phyloP scores from a whole-genome alignment of 2,113 vertebrate genomes.

The Ceyx margarethae region DNA sequence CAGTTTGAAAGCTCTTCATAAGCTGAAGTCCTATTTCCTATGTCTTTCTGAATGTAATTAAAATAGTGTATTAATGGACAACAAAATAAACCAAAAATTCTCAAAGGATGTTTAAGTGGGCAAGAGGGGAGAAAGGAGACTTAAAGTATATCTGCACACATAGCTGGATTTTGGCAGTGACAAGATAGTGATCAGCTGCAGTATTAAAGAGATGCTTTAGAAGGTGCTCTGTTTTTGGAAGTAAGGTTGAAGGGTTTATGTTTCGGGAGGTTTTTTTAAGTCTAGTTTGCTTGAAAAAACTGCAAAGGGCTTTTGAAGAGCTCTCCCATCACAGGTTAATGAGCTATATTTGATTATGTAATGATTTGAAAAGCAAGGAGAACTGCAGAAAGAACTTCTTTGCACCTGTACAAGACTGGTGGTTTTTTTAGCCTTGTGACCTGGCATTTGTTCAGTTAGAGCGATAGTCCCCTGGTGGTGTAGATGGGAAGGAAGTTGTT shows the following conservation, averaged over 20 bases:
- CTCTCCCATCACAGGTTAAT: neutral
- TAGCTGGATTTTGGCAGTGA: neutral
- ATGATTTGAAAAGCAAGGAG: neutral
- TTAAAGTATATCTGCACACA: neutral
- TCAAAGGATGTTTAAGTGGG: neutral
- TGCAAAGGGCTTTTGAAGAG: neutral
- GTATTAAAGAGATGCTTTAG: neutral
- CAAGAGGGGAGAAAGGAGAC: neutral
- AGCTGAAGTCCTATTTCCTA: neutral
- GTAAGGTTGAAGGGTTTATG: neutral
- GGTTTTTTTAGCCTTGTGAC: neutral
- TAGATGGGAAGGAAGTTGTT: neutral
- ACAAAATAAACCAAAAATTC: neutral
- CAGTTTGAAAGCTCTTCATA: neutral
- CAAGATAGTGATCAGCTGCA: neutral
- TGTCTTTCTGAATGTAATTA: neutral
- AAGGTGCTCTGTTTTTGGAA: neutral
- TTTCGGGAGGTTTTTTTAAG: neutral
- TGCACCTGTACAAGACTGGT: neutral
- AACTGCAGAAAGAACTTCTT: neutral
- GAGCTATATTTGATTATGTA: neutral
- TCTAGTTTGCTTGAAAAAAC: neutral
- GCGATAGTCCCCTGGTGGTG: neutral
- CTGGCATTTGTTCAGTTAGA: neutral
- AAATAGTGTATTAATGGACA: neutral